Conservation (phyloP, 2,888 invertebrate genomes). For the Lycaena phlaeas region DNA sequence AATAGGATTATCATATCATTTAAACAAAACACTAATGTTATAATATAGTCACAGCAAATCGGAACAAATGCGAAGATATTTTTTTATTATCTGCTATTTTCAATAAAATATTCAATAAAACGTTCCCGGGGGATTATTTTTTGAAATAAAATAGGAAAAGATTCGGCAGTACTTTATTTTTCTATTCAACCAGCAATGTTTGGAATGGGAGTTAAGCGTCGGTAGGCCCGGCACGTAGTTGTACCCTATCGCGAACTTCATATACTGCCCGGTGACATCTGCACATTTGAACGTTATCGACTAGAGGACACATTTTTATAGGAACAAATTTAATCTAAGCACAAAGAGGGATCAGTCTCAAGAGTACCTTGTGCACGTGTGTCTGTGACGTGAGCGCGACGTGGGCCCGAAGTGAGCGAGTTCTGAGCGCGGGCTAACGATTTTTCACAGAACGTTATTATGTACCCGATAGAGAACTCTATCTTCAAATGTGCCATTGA, state of each 20-base stretch:
- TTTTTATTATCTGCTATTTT: too few relatives aligned
- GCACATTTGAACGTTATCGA: conserved; percentile 64
- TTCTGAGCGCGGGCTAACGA: conserved; percentile 55
- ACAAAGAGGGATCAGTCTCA: conserved; percentile 63
- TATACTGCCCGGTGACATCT: conserved; percentile 60
- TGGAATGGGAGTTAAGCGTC: conserved; percentile 27
- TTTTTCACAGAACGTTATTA: conserved; percentile 56
- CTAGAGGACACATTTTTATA: conserved; percentile 59
- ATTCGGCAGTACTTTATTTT: conserved; percentile 31
- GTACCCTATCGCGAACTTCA: conserved; percentile 55
- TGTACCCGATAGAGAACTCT: conserved; percentile 50
- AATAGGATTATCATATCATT: too few relatives aligned
- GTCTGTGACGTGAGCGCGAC: conserved; percentile 44
- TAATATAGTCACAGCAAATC: too few relatives aligned
- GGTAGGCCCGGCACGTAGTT: conserved; percentile 51
- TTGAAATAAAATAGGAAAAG: conserved; percentile 18
- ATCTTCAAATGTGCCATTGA: conserved; percentile 40
- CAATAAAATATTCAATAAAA: too few relatives aligned
- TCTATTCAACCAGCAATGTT: conserved; percentile 25
- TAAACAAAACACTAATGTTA: too few relatives aligned
- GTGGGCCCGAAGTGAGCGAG: too few relatives aligned
- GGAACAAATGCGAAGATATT: too few relatives aligned
- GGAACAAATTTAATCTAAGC: conserved; percentile 69
- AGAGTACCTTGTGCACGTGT: conserved; percentile 58
- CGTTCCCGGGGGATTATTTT: background rate